These are phyloP conservation scores for Ophioninae sp. DNA, from an alignment of 2,888 invertebrate species.

Conservation along the genomic window DNA sequence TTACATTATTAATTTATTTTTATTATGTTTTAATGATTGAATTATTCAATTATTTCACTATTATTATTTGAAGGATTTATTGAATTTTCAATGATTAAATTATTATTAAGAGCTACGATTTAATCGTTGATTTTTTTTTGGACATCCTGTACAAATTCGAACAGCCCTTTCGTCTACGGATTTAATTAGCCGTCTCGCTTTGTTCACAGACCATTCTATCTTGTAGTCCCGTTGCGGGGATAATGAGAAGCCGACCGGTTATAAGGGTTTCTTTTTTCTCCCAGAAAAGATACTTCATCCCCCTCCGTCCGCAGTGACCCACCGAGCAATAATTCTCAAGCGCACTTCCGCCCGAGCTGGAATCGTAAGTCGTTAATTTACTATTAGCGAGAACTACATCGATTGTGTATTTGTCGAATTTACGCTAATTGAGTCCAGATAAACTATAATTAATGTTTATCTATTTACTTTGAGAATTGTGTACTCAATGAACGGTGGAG, in stretches of 20 bases:
- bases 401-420: neutral
- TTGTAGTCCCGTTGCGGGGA: neutral
- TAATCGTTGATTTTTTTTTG: too few relatives aligned
- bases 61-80: too few relatives aligned
- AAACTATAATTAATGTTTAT: neutral
- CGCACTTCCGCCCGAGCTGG: neutral
- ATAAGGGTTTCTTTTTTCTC: slow-evolving; percentile 2
- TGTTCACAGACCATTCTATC: slow-evolving; percentile 25
- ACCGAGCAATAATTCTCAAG: slow-evolving; percentile 15
- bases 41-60: too few relatives aligned
- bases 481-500: neutral
- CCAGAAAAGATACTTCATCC: neutral
- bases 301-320: neutral
- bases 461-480: neutral
- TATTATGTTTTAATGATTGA: too few relatives aligned
- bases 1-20: too few relatives aligned
- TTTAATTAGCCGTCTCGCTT: slow-evolving; percentile 48
- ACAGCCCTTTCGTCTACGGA: slow-evolving; percentile 17
- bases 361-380: neutral
- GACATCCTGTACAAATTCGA: slow-evolving; percentile 5
- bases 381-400: neutral
- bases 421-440: neutral
- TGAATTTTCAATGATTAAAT: too few relatives aligned
- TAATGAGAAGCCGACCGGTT: slow-evolving; percentile 1
- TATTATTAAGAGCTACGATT: too few relatives aligned